Evolutionary conservation across 2,113 vertebrate species (phyloP).

Genomic region (Cacatua alba): DNA sequence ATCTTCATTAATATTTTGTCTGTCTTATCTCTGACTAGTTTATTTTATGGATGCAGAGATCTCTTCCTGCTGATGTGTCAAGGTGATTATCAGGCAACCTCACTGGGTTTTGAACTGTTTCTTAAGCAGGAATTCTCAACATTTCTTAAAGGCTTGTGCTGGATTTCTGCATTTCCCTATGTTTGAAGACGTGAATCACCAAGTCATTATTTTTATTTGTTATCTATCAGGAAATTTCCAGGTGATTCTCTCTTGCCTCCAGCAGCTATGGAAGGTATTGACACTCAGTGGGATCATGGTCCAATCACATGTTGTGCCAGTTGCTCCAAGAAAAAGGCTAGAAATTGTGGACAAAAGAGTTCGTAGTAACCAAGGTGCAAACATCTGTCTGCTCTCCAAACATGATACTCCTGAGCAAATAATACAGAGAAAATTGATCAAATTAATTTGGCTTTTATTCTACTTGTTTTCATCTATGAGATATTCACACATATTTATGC

Average conservation of each 20-base stretch:
- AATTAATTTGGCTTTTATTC: neutral
- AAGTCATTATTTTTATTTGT: neutral
- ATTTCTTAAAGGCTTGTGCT: neutral
- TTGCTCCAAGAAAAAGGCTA: neutral
- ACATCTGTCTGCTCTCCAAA: neutral
- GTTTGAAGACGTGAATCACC: neutral
- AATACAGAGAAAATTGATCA: neutral
- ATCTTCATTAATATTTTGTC: slow-evolving; percentile 24
- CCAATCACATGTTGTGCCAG: neutral
- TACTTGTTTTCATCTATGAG: neutral
- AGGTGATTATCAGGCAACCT: neutral
- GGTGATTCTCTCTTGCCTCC: neutral
- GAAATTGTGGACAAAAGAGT: neutral
- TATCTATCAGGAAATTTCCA: neutral
- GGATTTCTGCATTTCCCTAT: neutral
- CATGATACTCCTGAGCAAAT: neutral
- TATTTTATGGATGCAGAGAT: neutral
- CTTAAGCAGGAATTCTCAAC: neutral
- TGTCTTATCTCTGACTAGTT: slow-evolving; percentile 1
- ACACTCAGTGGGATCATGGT: neutral
- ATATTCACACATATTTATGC: neutral
- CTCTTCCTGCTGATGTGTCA: neutral
- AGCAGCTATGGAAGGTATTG: neutral
- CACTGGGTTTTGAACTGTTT: neutral
- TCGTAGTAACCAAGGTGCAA: neutral